Base-by-base conservation (phyloP, 2,797 vertebrate genomes). In the Heterohyrax brucei region DNA sequence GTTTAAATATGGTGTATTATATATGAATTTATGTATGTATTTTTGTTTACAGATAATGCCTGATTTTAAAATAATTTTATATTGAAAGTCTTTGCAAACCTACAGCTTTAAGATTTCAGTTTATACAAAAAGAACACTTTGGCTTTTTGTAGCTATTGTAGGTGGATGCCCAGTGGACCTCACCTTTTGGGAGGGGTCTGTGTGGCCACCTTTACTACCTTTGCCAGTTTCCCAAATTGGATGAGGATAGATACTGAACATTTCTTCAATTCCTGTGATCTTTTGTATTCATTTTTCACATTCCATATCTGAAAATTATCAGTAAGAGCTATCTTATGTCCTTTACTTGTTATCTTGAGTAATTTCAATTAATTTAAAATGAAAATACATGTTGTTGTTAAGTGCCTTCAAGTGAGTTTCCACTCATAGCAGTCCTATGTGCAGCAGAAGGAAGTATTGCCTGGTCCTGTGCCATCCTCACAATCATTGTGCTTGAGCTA, bases 41-140 rank as follows among this genome's bases (percentile, higher is more conserved):
- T 70, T 89, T 64, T 93, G 44, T 39, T 73, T 44, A 30, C 66
- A 50, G 30, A 56, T 64, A 75, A 14, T 79, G 53, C 68, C 33
- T 96, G 72, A 75, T 81, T 87, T 24, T 90, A 79, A 88, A 95
- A 26, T 86, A 87, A 93, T 50, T 75, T 39, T 68, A 39, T 10
- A 61, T 77, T 66, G 10, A 46, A 75, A 75, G 22, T 44, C 44
- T 73, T 75, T 44, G 46, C 21, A 44, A 86, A 61, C 73, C 22
- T 80, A 53, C 7, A 70, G 21, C 87, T 86, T 48, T 21, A 82
- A 83, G 56, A 93, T 10, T 94, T 91, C 24, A 19, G 12, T 78
- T 77, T 85, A 70, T 46, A 89, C n/a, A 50, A 75, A 72, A 87
- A 81, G 28, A 26, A 39, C 56, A 10, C 61, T 21, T n/a, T 94